Evolutionary conservation across 2,113 vertebrate genomes (phyloP).

Genomic region (Gambusia holbrooki): DNA sequence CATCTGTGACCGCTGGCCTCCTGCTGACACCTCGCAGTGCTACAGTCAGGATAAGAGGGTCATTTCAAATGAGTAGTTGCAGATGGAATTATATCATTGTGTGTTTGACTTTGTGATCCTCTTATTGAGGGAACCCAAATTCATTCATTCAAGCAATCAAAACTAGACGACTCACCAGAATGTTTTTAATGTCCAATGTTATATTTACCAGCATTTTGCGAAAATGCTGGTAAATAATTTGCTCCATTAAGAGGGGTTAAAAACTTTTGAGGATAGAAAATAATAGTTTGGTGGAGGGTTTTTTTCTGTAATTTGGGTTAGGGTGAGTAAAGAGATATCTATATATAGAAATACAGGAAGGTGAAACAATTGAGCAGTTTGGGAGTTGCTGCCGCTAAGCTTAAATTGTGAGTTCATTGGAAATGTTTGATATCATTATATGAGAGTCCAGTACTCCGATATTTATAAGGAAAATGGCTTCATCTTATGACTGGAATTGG

Average conservation of each 20-base stretch:
- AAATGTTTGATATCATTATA: not conserved
- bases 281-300: not conserved
- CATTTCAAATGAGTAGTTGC: slow-evolving; percentile 65
- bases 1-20: slow-evolving; percentile 76
- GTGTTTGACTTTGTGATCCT: slow-evolving; percentile 75
- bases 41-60: slow-evolving; percentile 62
- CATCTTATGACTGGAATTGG: not conserved
- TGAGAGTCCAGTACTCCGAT: not conserved
- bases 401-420: not conserved
- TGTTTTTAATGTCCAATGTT: slow-evolving; percentile 1
- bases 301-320: not conserved
- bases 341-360: not conserved
- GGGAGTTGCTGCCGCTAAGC: not conserved
- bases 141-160: slow-evolving; percentile 27
- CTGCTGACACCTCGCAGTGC: slow-evolving; percentile 43
- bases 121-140: slow-evolving; percentile 31
- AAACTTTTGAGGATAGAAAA: slow-evolving; percentile 11
- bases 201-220: slow-evolving; percentile 9
- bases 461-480: not conserved
- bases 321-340: not conserved
- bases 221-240: not conserved
- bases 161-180: slow-evolving; percentile 32
- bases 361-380: not conserved
- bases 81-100: slow-evolving; percentile 65
- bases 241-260: slow-evolving; percentile 11